These are phyloP conservation scores for Standfussiana lucernea DNA, from an alignment of 2,888 invertebrate species.

Conservation along the genomic window DNA sequence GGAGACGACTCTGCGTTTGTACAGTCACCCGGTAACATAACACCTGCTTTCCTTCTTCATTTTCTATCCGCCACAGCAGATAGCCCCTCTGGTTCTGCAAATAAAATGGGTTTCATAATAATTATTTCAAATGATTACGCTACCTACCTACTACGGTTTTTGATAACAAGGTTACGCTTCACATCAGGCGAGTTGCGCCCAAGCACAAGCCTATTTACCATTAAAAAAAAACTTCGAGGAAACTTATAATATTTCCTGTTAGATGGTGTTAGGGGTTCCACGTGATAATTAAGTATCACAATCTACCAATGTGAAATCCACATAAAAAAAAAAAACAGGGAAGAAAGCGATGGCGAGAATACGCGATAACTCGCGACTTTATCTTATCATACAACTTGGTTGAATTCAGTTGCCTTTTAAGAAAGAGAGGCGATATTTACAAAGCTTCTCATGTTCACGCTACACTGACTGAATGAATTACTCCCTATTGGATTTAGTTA, in stretches of 20 bases:
- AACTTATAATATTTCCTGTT: not conserved
- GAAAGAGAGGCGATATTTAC: not conserved
- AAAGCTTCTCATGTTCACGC: not conserved
- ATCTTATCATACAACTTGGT: not conserved
- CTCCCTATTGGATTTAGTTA: not conserved
- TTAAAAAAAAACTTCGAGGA: not conserved
- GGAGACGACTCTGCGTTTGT: constrained; percentile 81
- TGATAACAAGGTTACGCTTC: no score
- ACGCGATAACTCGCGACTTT: not conserved
- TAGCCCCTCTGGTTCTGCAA: constrained; percentile 84
- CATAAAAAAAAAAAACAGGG: not conserved
- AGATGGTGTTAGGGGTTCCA: not conserved
- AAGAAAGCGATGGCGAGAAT: not conserved
- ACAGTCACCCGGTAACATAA: constrained; percentile 84
- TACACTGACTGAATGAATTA: not conserved
- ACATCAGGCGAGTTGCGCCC: no score
- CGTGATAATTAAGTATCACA: not conserved
- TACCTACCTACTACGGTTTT: not conserved
- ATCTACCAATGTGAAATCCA: not conserved
- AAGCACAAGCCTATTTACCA: no score
- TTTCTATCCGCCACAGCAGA: constrained; percentile 82
- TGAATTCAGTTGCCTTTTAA: not conserved
- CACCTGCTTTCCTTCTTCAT: constrained; percentile 78
- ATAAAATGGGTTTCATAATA: not conserved
- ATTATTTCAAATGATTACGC: not conserved